A percentile compares a stretch with the other conserved stretches of the same genome.
These are phyloP conservation scores for Anthopleura xanthogrammica DNA, from an alignment of 92 coral and sea anemone genomes.

Conservation along the genomic window DNA sequence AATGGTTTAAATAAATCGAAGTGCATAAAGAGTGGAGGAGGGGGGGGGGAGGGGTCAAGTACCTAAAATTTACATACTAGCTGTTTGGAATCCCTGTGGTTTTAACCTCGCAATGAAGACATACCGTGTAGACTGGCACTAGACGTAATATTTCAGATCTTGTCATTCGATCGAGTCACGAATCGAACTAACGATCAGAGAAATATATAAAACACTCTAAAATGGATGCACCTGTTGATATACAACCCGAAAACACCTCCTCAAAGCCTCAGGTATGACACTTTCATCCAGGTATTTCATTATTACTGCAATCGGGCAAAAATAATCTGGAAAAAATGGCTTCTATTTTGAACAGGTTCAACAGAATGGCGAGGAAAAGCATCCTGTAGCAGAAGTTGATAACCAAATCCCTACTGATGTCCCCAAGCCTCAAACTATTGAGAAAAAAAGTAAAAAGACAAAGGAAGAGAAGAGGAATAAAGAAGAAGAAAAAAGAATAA, in stretches of 20 bases:
- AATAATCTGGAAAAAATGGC: background rate
- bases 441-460: slow-evolving; percentile 33
- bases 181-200: slow-evolving; percentile 11
- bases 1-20: too few species aligned
- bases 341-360: slow-evolving; percentile 16
- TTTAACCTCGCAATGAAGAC: background rate
- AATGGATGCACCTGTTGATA: slow-evolving; percentile 42
- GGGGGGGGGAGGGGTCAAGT: too few species aligned
- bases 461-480: slow-evolving; percentile 77
- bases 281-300: background rate
- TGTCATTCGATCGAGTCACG: slow-evolving; percentile 19
- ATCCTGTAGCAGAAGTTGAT: background rate
- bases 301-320: background rate
- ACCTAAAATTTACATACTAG: too few species aligned
- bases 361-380: slow-evolving; percentile 24
- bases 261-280: slow-evolving; percentile 19
- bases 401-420: background rate
- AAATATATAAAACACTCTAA: slow-evolving; percentile 5
- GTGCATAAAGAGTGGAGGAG: too few species aligned
- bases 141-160: background rate
- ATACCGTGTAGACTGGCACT: slow-evolving; percentile 11
- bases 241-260: slow-evolving; percentile 10
- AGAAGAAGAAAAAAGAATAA: slow-evolving; percentile 90
- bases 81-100: slow-evolving; percentile 23
- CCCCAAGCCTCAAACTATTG: slow-evolving; percentile 26